These are phyloP conservation scores for Pogonomyrmex californicus DNA, from an alignment of 1,140 invertebrate species.

Conservation along the genomic window DNA sequence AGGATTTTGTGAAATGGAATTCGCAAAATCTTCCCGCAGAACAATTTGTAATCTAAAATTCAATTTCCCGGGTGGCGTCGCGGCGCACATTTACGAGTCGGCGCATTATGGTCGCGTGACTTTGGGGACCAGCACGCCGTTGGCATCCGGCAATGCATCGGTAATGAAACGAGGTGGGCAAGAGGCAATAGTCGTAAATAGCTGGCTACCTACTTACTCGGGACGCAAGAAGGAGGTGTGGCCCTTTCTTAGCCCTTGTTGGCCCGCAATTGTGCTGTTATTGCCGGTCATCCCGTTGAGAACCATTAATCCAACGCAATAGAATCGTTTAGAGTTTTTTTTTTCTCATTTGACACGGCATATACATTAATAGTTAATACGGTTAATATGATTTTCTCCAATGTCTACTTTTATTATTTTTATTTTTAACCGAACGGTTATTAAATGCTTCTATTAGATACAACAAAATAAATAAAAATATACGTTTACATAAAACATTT, in stretches of 20 bases:
- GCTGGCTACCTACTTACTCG: conserved; percentile 80
- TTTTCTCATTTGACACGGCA: background rate
- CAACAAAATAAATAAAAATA: background rate
- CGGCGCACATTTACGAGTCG: conserved; percentile 73
- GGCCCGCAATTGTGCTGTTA: conserved; percentile 48
- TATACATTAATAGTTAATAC: conserved; percentile 23
- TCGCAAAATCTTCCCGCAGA: background rate
- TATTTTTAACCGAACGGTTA: background rate
- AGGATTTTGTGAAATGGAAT: background rate
- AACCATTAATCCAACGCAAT: conserved; percentile 57
- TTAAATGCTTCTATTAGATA: background rate
- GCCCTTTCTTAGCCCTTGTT: conserved; percentile 76
- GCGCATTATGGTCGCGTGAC: conserved; percentile 77
- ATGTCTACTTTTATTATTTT: background rate
- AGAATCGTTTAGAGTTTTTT: conserved; percentile 48
- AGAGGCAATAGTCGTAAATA: conserved; percentile 82
- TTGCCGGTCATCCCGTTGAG: conserved; percentile 58
- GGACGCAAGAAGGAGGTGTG: conserved; percentile 66
- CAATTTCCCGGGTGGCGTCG: conserved; percentile 65
- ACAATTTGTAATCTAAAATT: conserved; percentile 65
- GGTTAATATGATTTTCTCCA: background rate
- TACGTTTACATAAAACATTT: background rate
- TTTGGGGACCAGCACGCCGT: conserved; percentile 73
- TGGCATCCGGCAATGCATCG: conserved; percentile 77
- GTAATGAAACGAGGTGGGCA: conserved; percentile 77